Conservation (phyloP, 1,140 invertebrate species). For the Drosophila simulans region DNA sequence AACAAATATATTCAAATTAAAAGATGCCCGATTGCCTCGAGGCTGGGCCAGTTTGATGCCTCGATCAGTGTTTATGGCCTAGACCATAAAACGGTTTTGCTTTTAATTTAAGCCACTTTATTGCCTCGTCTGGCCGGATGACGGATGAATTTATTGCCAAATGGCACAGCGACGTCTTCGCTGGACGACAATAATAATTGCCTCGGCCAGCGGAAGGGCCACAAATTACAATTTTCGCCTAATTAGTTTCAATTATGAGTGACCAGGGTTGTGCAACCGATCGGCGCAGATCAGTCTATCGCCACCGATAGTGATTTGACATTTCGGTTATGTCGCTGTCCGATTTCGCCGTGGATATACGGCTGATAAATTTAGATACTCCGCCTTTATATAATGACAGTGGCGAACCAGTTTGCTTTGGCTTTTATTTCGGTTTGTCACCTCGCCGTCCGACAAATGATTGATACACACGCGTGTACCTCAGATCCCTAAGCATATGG, state of each 20-base stretch:
- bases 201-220: slow-evolving; percentile 47
- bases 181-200: slow-evolving; percentile 17
- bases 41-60: slow-evolving; percentile 51
- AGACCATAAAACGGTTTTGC: slow-evolving; percentile 65
- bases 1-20: slow-evolving; percentile 59
- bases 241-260: slow-evolving; percentile 74
- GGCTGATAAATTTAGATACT: slow-evolving; percentile 46
- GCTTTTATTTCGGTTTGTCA: slow-evolving; percentile 57
- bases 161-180: not conserved
- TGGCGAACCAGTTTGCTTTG: slow-evolving; percentile 56
- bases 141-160: slow-evolving; percentile 57
- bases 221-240: slow-evolving; percentile 56
- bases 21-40: slow-evolving; percentile 57
- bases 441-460: slow-evolving; percentile 55
- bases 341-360: slow-evolving; percentile 39
- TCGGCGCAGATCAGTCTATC: slow-evolving; percentile 17
- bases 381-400: slow-evolving; percentile 64
- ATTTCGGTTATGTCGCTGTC: slow-evolving; percentile 59
- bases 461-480: slow-evolving; percentile 55
- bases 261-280: slow-evolving; percentile 36
- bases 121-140: slow-evolving; percentile 32
- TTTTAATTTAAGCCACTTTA: slow-evolving; percentile 63
- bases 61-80: slow-evolving; percentile 65
- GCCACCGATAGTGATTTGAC: slow-evolving; percentile 57
- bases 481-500: slow-evolving; percentile 31